phyloP scores from a whole-genome alignment of 2,797 vertebrate genomes.

The Clarias pachynema region DNA sequence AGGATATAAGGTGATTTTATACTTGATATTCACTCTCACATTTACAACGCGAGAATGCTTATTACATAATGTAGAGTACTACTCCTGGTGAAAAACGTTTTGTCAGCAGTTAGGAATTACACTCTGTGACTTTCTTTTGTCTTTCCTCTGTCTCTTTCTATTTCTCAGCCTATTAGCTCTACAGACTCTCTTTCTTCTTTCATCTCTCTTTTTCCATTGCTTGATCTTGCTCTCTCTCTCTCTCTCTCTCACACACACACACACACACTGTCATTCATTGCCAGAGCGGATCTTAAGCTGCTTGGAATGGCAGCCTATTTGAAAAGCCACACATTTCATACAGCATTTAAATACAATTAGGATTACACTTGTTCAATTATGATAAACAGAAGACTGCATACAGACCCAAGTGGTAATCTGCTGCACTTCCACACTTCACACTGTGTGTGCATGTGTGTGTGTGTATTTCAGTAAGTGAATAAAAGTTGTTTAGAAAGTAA shows the following conservation, averaged over 20 bases:
- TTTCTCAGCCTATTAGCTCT: conserved; percentile 7
- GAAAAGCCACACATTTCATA: conserved; percentile 42
- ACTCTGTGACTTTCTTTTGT: conserved; percentile 26
- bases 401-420: conserved; percentile 16
- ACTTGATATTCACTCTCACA: conserved; percentile 15
- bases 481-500: conserved; percentile 4
- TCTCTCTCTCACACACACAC: too few relatives aligned
- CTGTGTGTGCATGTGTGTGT: not conserved
- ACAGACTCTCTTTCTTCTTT: not conserved
- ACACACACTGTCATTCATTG: too few relatives aligned
- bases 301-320: conserved; percentile 22
- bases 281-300: conserved; percentile 25
- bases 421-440: not conserved
- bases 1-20: not conserved
- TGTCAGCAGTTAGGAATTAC: conserved; percentile 37
- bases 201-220: not conserved
- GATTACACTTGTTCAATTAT: conserved; percentile 51
- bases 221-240: not conserved
- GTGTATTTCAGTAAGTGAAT: not conserved
- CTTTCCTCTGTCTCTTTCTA: not conserved
- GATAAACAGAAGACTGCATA: conserved; percentile 40
- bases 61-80: conserved; percentile 43
- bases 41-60: conserved; percentile 6
- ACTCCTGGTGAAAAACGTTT: conserved; percentile 38
- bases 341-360: conserved; percentile 52